Evolutionary conservation across 2,888 invertebrate species (phyloP), one percentile per base, ranked within the genome.

Genomic region (Leucoma salicis): DNA sequence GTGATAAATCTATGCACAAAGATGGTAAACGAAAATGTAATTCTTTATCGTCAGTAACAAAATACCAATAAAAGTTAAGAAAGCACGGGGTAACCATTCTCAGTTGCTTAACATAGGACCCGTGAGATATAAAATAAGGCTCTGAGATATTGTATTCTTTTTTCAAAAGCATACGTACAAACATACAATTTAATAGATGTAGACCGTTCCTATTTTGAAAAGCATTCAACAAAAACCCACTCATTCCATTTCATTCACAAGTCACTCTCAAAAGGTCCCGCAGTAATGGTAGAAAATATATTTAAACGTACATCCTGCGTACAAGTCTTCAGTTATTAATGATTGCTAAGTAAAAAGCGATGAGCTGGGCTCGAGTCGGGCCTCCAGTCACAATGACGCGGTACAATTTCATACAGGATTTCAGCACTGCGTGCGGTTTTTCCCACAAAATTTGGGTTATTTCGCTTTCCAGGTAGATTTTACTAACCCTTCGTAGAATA

Each of bases 281-380:
- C n/a, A 15, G 37, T 43, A 43, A 43, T 36, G 43, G 34, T 35
- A 12, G 31, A 29, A 24, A 44, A 39, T 27, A 35, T 44, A 39
- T 44, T 44, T 39, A 44, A 31, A 35, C 27, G 21, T 39, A 36
- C 31, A 31, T 14, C 35, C 35, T 32, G 14, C 34, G 35, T 16
- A 33, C 35, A 44, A 48, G 57, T 57, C 53, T 57, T 42, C 39
- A 46, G 53, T 57, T 60, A 58, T 60, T 60, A 58, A 60, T 58
- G 58, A 53, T 46, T 31, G 38, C 50, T 57, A 58, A 58, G 58
- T 60, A 57, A 53, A 57, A 58, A 44, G 35, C 44, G 34, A 57
- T 44, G 57, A 35, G 31, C 29, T 14, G 6, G 3, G 2, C 16
- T 21, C 14, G 32, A 28, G 14, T 27, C 10, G 13, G 28, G 35